Evolutionary conservation across 1,140 invertebrate genomes (phyloP).

Genomic region (Drosophila punjabiensis): DNA sequence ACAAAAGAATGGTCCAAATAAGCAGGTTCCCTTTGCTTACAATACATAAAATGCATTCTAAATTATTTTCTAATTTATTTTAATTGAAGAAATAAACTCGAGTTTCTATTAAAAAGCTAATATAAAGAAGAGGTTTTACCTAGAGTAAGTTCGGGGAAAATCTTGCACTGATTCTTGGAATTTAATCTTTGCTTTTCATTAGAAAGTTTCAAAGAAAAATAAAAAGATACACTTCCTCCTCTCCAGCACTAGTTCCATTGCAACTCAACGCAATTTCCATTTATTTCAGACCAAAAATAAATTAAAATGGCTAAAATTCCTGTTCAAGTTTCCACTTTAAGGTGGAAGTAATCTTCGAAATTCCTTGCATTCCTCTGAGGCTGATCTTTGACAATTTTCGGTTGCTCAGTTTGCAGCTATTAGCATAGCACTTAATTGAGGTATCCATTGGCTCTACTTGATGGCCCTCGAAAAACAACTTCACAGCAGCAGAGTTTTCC

Average conservation of each 20-base stretch:
- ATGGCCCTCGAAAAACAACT: slow-evolving; percentile 34
- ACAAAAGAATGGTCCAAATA: slow-evolving; percentile 10
- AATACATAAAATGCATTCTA: background rate
- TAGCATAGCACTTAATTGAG: slow-evolving; percentile 35
- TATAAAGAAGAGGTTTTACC: background rate
- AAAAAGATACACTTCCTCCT: background rate
- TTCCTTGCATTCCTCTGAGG: background rate
- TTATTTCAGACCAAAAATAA: background rate
- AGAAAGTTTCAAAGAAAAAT: slow-evolving; percentile 12
- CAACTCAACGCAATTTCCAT: background rate
- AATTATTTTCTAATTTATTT: background rate
- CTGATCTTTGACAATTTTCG: slow-evolving; percentile 8
- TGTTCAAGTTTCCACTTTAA: background rate
- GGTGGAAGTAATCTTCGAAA: background rate
- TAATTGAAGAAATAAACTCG: background rate
- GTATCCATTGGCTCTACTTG: slow-evolving; percentile 25
- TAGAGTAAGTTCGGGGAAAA: background rate
- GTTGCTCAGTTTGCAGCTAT: slow-evolving; percentile 14
- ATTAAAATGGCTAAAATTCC: slow-evolving; percentile 4
- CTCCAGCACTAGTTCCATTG: background rate
- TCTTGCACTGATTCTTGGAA: background rate
- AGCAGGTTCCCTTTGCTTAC: background rate
- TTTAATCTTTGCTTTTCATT: slow-evolving; percentile 20
- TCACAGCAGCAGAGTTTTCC: slow-evolving; percentile 6
- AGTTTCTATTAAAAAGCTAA: background rate